Base-by-base conservation (phyloP, 1,140 invertebrate genomes). In the Drosophila quadrilineata region DNA sequence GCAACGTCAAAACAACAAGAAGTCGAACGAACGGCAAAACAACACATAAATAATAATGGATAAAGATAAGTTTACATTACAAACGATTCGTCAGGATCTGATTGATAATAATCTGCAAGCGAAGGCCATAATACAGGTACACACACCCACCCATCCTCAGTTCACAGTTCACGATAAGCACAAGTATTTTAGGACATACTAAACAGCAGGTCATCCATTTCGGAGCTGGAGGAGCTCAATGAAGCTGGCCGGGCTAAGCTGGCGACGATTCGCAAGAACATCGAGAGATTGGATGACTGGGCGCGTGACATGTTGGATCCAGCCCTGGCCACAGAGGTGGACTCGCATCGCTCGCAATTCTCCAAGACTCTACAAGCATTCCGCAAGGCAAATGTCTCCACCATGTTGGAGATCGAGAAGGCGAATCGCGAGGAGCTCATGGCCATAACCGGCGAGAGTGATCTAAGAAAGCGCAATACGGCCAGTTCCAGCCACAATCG, bases 91-190 rank as follows among this genome's bases (percentile, higher is more conserved):
- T 19, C 92, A 94, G 86, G 93, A 93, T 70, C 91, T 95, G 48
- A 92, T 94, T 17, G 94, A 94, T 76, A 91, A 93, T 69, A 93
- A 94, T 90, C 91, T 95, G 69, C 92, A 94, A 90, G 89, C 95
- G 10, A 95, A 94, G 88, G 94, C 94, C 29, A 91, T 95, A 36
- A 95, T 95, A 73, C 95, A 95, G 91, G 95, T 95, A 91, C 91
- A 54, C 63, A n/a, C n/a, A n/a, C n/a, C n/a, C n/a, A n/a, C n/a
- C n/a, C n/a, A n/a, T n/a, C n/a, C n/a, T n/a, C n/a, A n/a, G n/a
- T n/a, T n/a, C n/a, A n/a, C n/a, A n/a, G n/a, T n/a, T n/a, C 1
- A 14, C 0, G 3, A 14, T 1, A 24, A 52, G 3, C 41, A 28
- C 17, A 16, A 38, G 3, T 41, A 74, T 70, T 68, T 12, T 56